Conservation (phyloP, 92 coral and sea anemone species). For the Galaxea fascicularis region DNA sequence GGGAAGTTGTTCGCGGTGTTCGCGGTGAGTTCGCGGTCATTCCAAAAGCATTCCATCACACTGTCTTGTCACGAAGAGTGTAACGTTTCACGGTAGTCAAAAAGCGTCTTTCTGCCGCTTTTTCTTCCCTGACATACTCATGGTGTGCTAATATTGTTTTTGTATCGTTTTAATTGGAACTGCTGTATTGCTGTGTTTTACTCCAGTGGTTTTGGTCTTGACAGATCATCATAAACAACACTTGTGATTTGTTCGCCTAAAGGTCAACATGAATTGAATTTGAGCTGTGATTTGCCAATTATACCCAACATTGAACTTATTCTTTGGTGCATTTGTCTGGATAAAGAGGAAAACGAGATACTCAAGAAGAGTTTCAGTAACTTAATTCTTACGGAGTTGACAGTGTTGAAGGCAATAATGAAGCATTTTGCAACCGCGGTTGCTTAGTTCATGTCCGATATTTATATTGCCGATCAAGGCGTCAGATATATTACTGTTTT, state of each 20-base stretch:
- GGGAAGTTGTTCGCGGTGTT: background rate
- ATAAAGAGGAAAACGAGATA: background rate
- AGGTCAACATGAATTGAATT: slow-evolving; percentile 28
- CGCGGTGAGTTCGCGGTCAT: slow-evolving; percentile 24
- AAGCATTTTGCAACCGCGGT: background rate
- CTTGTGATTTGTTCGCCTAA: slow-evolving; percentile 29
- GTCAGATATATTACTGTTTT: slow-evolving; percentile 14
- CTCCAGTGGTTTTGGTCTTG: slow-evolving; percentile 1
- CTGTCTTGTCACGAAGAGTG: slow-evolving; percentile 17
- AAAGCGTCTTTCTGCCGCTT: background rate
- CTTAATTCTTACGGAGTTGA: background rate
- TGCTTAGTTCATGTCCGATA: background rate
- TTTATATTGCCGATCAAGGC: background rate
- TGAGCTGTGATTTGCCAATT: background rate
- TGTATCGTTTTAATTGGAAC: slow-evolving; percentile 26
- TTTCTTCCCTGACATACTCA: background rate
- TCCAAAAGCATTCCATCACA: slow-evolving; percentile 20
- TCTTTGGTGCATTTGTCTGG: background rate
- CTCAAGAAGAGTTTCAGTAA: background rate
- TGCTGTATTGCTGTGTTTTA: slow-evolving; percentile 7
- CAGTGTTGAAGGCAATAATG: background rate
- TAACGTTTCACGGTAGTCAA: background rate
- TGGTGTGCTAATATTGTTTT: slow-evolving; percentile 9
- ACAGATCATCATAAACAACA: slow-evolving; percentile 9
- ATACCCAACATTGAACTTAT: background rate